These are phyloP conservation scores for Carettochelys insculpta DNA, from an alignment of 2,113 vertebrate species.

Conservation along the genomic window DNA sequence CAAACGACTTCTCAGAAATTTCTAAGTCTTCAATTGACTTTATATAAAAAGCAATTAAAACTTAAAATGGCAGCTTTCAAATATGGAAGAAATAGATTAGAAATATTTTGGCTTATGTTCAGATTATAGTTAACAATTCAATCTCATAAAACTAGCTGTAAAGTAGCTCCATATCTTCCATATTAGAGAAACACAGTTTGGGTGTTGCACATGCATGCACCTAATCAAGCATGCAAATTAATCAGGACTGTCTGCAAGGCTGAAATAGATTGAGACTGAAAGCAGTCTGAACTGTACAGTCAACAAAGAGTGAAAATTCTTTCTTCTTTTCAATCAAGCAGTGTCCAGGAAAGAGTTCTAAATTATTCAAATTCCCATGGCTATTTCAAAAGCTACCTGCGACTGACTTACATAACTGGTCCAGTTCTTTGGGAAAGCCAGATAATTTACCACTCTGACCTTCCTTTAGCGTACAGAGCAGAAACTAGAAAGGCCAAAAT, in stretches of 20 bases:
- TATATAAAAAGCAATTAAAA: conserved; percentile 36
- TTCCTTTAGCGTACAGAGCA: background rate
- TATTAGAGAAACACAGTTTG: conserved; percentile 23
- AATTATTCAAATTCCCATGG: background rate
- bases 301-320: conserved; percentile 28
- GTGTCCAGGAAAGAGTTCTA: conserved; percentile 9
- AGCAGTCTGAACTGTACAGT: fast-evolving
- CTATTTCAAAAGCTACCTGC: background rate
- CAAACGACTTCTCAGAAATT: conserved; percentile 49
- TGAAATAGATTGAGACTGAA: conserved; percentile 20
- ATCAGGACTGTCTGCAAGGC: conserved; percentile 6
- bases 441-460: background rate
- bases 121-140: conserved; percentile 48
- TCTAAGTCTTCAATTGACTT: conserved; percentile 42
- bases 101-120: conserved; percentile 29
- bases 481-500: background rate
- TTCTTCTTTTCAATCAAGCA: background rate
- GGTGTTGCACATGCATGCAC: background rate
- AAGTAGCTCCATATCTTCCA: conserved; percentile 60
- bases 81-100: conserved; percentile 48
- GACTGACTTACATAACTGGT: background rate
- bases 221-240: conserved; percentile 33
- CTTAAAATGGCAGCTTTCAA: conserved; percentile 43
- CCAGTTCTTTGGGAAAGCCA: background rate
- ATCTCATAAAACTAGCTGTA: conserved; percentile 37